A percentile compares a stretch with the other conserved stretches of the same genome.
Evolutionary conservation across 2,888 invertebrate genomes (phyloP).

Genomic region (Apodemia duryi): DNA sequence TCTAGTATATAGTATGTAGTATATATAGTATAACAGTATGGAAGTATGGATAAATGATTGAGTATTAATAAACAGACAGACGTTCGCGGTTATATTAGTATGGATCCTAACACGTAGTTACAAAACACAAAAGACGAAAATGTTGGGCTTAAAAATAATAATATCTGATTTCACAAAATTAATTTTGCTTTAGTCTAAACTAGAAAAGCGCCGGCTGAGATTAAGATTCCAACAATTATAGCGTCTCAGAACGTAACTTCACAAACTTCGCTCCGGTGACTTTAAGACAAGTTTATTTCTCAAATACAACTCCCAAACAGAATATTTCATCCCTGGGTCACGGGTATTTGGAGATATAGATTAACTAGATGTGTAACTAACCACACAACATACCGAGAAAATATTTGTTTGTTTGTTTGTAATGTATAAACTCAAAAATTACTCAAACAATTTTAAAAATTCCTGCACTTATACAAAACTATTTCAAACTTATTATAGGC

Average conservation of each 20-base stretch:
- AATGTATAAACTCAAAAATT: no score
- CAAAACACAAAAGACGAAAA: background rate
- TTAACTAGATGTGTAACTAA: slow-evolving; percentile 26
- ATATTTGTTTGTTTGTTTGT: background rate
- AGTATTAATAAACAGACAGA: no score
- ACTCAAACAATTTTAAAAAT: no score
- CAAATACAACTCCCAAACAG: slow-evolving; percentile 41
- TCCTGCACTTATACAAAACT: no score
- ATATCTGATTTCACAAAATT: slow-evolving; percentile 6
- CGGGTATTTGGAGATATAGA: slow-evolving; percentile 23
- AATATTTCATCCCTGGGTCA: slow-evolving; percentile 39
- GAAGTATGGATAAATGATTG: no score
- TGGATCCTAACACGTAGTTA: no score
- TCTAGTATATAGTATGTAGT: no score
- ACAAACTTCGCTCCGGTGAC: slow-evolving; percentile 27
- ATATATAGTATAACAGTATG: no score
- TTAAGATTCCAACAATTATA: slow-evolving; percentile 25
- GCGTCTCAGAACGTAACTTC: slow-evolving; percentile 23
- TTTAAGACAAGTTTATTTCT: slow-evolving; percentile 41
- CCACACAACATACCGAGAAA: no score
- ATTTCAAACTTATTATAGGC: no score
- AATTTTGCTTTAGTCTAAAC: slow-evolving; percentile 20
- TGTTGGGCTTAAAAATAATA: background rate
- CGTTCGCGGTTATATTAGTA: no score
- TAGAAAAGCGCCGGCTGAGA: slow-evolving; percentile 19